Conservation (phyloP, 2,797 vertebrate genomes). For the Hippoglossus hippoglossus region DNA sequence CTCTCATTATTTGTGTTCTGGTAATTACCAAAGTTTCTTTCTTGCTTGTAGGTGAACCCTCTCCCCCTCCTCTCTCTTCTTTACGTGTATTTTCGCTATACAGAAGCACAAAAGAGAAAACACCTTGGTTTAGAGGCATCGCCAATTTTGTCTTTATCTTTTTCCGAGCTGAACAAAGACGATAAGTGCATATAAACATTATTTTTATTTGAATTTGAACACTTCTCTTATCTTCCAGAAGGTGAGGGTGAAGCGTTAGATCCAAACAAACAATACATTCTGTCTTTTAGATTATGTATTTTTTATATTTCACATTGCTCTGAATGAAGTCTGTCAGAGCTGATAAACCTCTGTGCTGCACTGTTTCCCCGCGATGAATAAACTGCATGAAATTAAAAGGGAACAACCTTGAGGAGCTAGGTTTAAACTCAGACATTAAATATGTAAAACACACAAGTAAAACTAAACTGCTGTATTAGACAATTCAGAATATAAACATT, state of each 20-base stretch:
- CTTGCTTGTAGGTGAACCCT: slow-evolving; percentile 78
- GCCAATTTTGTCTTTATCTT: slow-evolving; percentile 66
- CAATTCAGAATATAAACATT: not conserved
- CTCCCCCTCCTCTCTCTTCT: slow-evolving; percentile 14
- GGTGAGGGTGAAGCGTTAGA: slow-evolving; percentile 17
- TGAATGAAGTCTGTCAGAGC: slow-evolving; percentile 1
- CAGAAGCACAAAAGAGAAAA: slow-evolving; percentile 69
- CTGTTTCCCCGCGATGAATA: not conserved
- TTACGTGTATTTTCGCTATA: slow-evolving; percentile 57
- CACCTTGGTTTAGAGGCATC: slow-evolving; percentile 70
- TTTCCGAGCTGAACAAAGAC: slow-evolving; percentile 60
- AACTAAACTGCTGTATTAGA: not conserved
- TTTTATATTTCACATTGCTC: not conserved
- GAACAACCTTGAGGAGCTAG: not conserved
- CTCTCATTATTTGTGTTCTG: slow-evolving; percentile 80
- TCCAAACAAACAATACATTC: slow-evolving; percentile 19
- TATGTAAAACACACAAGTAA: not conserved
- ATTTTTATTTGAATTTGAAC: slow-evolving; percentile 32
- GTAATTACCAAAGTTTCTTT: slow-evolving; percentile 78
- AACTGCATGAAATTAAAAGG: not conserved
- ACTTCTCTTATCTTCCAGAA: slow-evolving; percentile 32
- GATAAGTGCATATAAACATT: slow-evolving; percentile 41
- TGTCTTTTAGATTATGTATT: slow-evolving; percentile 12
- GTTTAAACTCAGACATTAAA: not conserved
- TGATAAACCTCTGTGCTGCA: not conserved